Conservation (phyloP, 2,797 vertebrate genomes). For the Takifugu ocellatus region DNA sequence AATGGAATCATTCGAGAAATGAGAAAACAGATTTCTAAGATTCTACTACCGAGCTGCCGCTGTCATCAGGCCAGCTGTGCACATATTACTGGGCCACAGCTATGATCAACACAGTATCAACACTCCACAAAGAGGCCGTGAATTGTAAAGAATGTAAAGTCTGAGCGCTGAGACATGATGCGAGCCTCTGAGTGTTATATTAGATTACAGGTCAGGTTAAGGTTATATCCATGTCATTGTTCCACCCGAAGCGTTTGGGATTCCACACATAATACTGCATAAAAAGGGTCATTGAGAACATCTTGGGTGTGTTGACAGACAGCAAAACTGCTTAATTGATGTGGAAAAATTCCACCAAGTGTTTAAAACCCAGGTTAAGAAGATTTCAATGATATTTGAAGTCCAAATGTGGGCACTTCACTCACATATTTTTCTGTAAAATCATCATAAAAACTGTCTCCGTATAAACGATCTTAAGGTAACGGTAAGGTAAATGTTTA, state of each 20-base stretch:
- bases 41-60: conserved; percentile 45
- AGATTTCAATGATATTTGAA: no score
- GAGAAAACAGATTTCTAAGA: conserved; percentile 24
- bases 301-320: conserved; percentile 15
- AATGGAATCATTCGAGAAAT: conserved; percentile 18
- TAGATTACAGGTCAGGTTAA: conserved; percentile 55
- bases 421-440: background rate
- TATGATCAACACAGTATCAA: conserved; percentile 4
- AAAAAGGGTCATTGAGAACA: conserved; percentile 22
- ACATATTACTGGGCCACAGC: conserved; percentile 18
- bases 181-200: conserved; percentile 39
- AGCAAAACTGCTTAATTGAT: background rate
- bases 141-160: conserved; percentile 62
- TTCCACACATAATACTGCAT: conserved; percentile 42
- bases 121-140: conserved; percentile 26
- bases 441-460: background rate
- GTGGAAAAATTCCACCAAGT: no score
- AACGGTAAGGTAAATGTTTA: background rate
- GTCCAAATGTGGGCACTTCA: background rate
- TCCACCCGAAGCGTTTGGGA: conserved; percentile 35
- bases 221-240: conserved; percentile 57
- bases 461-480: background rate
- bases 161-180: conserved; percentile 42
- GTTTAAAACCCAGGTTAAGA: no score
- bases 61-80: conserved; percentile 20